A percentile compares a stretch with the other conserved stretches of the same genome.
Evolutionary conservation across 2,888 invertebrate species (phyloP).

Genomic region (Dione juno): DNA sequence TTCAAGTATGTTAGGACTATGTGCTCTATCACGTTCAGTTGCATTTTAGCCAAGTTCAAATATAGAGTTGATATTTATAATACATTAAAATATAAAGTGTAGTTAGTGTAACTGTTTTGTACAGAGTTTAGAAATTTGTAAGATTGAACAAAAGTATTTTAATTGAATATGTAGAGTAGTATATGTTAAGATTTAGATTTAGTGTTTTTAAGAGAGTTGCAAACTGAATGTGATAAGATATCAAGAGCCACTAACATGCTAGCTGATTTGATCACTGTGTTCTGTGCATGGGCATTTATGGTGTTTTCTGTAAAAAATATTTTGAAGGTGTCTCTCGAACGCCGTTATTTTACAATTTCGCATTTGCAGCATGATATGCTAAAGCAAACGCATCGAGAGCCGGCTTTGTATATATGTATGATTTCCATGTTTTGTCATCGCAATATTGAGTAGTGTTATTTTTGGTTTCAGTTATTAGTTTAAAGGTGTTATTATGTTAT

Average conservation of each 20-base stretch:
- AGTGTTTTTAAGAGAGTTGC: conserved; percentile 11
- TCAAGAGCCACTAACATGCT: conserved; percentile 40
- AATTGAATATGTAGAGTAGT: neutral
- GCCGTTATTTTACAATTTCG: conserved; percentile 15
- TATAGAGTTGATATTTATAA: neutral
- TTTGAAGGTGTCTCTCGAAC: conserved; percentile 25
- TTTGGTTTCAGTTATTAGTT: neutral
- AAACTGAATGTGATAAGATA: conserved; percentile 33
- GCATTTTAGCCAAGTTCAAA: conserved; percentile 10
- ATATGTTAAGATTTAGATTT: neutral
- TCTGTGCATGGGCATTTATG: conserved; percentile 22
- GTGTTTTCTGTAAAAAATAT: neutral
- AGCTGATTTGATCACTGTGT: conserved; percentile 8
- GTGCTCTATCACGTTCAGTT: conserved; percentile 34
- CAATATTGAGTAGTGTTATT: neutral
- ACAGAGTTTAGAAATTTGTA: neutral
- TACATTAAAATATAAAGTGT: conserved; percentile 7
- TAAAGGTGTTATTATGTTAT: neutral
- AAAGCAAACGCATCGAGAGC: conserved; percentile 25
- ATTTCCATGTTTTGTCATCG: neutral
- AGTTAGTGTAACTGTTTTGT: neutral
- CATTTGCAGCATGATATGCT: conserved; percentile 32
- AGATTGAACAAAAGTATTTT: neutral
- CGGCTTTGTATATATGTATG: neutral
- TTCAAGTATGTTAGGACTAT: conserved; percentile 23